These are phyloP conservation scores for Lasius platythorax DNA, from an alignment of 2,888 invertebrate species.

Conservation along the genomic window DNA sequence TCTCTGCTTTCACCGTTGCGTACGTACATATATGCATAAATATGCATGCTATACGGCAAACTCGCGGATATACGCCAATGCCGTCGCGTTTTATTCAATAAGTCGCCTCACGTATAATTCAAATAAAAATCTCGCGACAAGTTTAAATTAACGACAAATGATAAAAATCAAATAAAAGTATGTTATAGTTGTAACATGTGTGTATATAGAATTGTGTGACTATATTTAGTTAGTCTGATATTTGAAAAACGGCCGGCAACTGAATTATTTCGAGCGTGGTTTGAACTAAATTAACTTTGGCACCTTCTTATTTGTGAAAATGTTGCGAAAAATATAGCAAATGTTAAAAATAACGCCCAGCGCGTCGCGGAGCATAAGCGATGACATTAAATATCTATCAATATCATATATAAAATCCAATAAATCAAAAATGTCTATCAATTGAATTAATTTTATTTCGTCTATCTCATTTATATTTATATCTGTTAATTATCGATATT, in stretches of 20 bases:
- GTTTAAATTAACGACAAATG: not conserved
- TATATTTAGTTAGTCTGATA: not conserved
- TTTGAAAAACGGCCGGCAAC: not conserved
- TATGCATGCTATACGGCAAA: slow-evolving; percentile 6
- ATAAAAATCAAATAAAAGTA: not conserved
- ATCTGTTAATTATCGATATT: not conserved
- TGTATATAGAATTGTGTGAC: not conserved
- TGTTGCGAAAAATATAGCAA: not conserved
- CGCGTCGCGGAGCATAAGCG: not conserved
- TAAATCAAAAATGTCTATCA: not conserved
- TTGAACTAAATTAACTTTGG: not conserved
- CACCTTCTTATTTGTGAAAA: not conserved
- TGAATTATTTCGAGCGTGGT: not conserved
- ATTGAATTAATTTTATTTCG: slow-evolving; percentile 6
- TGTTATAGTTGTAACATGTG: not conserved
- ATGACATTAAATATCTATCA: not conserved
- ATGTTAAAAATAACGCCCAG: not conserved
- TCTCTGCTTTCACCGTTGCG: slow-evolving; percentile 4
- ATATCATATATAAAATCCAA: not conserved
- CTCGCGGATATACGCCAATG: slow-evolving; percentile 17
- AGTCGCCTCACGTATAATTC: not conserved
- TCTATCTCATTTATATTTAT: not conserved
- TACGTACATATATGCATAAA: slow-evolving; percentile 12
- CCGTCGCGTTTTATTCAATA: slow-evolving; percentile 19
- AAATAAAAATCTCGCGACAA: slow-evolving; percentile 4